phyloP scores from a whole-genome alignment of 2,888 invertebrate genomes.

The Bibio marci region DNA sequence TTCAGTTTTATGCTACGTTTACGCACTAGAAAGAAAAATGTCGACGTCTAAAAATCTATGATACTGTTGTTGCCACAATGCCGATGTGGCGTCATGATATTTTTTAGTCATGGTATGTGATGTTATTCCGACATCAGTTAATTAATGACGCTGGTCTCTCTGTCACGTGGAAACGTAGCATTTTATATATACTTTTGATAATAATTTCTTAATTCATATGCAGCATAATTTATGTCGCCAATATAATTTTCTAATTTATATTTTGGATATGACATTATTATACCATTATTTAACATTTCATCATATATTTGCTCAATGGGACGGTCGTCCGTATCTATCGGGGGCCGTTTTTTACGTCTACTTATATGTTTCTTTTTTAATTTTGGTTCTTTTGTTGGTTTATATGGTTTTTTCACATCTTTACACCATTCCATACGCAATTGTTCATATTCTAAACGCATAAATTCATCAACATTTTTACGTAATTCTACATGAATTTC shows the following conservation, averaged over 20 bases:
- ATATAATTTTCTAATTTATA: slow-evolving; percentile 39
- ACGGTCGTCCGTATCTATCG: slow-evolving; percentile 31
- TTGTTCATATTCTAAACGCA: slow-evolving; percentile 26
- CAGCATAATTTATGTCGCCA: slow-evolving; percentile 44
- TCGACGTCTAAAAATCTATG: not conserved
- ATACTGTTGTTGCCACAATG: too few relatives aligned
- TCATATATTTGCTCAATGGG: slow-evolving; percentile 44
- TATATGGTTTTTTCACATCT: slow-evolving; percentile 20
- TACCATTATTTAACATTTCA: slow-evolving; percentile 34
- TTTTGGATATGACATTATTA: slow-evolving; percentile 40
- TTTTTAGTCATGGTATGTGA: too few relatives aligned
- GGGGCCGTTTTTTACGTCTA: slow-evolving; percentile 27
- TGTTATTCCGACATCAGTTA: too few relatives aligned
- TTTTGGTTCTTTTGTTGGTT: slow-evolving; percentile 10
- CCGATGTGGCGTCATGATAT: too few relatives aligned
- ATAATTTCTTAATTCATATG: slow-evolving; percentile 26
- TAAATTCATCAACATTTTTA: slow-evolving; percentile 32
- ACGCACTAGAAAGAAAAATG: not conserved
- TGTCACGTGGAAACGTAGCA: too few relatives aligned
- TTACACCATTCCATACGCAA: slow-evolving; percentile 27
- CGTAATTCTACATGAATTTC: slow-evolving; percentile 36
- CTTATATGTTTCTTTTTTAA: slow-evolving; percentile 15
- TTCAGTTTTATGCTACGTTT: too few relatives aligned
- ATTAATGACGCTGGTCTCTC: too few relatives aligned
- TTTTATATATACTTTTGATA: not conserved